Conservation (phyloP, 2,888 invertebrate species). For the Prosopocoilus inquinatus region DNA sequence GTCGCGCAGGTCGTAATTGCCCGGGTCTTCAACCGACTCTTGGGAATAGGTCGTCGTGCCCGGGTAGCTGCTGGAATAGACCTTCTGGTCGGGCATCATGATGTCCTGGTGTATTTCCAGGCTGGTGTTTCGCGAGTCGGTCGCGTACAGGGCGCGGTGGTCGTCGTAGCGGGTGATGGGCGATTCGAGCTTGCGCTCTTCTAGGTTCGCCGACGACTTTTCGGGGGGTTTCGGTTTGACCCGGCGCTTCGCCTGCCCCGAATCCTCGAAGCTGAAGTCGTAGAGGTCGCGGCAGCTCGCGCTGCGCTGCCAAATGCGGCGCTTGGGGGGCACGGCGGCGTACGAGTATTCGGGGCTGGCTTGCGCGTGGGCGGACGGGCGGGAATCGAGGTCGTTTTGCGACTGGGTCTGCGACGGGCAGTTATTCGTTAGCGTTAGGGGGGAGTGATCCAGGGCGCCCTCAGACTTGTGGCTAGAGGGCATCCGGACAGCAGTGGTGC, state of each 20-base stretch:
- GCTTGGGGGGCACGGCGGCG: conserved; percentile 38
- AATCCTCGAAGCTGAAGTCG: conserved; percentile 72
- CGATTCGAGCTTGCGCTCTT: conserved; percentile 59
- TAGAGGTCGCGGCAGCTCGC: conserved; percentile 80
- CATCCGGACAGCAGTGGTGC: conserved; percentile 52
- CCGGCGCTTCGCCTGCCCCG: conserved; percentile 64
- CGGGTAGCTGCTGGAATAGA: conserved; percentile 84
- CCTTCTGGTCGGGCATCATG: conserved; percentile 64
- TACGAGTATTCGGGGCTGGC: conserved; percentile 37
- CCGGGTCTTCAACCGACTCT: conserved; percentile 64
- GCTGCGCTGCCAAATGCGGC: conserved; percentile 71
- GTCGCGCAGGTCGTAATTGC: conserved; percentile 62
- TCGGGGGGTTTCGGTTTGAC: conserved; percentile 53
- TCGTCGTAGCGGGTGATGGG: conserved; percentile 74
- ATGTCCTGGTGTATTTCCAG: conserved; percentile 69
- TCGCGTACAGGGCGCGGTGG: conserved; percentile 61
- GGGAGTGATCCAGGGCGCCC: conserved; percentile 56
- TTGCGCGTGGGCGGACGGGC: conserved; percentile 30
- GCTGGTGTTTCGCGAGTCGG: conserved; percentile 60
- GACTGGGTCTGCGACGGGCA: conserved; percentile 49
- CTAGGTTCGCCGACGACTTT: conserved; percentile 41
- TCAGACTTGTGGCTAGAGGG: conserved; percentile 59
- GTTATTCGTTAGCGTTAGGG: conserved; percentile 30
- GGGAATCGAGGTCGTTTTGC: conserved; percentile 45
- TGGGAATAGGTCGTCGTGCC: conserved; percentile 70